Percentiles rank a stretch among this genome's conserved stretches.
These are phyloP conservation scores for Callorhinus ursinus DNA, from an alignment of 2,113 vertebrate genomes.

Conservation along the genomic window DNA sequence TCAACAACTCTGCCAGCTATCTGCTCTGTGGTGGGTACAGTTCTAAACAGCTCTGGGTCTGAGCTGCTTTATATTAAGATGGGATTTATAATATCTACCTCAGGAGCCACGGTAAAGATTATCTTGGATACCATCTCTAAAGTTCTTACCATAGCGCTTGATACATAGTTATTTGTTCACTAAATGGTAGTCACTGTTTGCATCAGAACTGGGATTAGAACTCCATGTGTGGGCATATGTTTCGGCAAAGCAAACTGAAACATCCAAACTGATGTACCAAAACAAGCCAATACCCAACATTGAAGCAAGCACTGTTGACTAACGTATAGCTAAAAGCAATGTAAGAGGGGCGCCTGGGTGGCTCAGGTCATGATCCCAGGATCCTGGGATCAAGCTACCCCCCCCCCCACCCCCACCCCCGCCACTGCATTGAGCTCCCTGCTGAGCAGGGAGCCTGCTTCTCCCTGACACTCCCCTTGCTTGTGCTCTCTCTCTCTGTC, in stretches of 20 bases:
- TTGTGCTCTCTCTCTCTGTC: no score
- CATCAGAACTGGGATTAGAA: background rate
- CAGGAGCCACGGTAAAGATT: background rate
- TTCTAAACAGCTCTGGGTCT: background rate
- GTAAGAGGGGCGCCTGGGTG: background rate
- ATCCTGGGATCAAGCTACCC: no score
- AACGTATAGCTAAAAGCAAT: background rate
- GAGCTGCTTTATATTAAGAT: background rate
- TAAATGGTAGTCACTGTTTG: background rate
- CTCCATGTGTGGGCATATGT: background rate
- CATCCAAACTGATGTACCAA: background rate
- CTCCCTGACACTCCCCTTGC: no score
- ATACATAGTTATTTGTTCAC: background rate
- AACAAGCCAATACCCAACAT: background rate
- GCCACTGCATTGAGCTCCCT: no score
- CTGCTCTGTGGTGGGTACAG: background rate
- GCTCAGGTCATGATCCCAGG: no score
- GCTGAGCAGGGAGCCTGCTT: no score
- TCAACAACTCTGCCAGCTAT: background rate
- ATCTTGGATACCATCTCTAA: background rate
- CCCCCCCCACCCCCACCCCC: no score
- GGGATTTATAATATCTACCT: background rate
- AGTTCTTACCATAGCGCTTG: background rate
- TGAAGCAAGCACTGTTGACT: background rate
- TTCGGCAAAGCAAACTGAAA: constrained; percentile 47